These are phyloP conservation scores for Myopa testacea DNA, from an alignment of 2,888 invertebrate genomes.

Conservation along the genomic window DNA sequence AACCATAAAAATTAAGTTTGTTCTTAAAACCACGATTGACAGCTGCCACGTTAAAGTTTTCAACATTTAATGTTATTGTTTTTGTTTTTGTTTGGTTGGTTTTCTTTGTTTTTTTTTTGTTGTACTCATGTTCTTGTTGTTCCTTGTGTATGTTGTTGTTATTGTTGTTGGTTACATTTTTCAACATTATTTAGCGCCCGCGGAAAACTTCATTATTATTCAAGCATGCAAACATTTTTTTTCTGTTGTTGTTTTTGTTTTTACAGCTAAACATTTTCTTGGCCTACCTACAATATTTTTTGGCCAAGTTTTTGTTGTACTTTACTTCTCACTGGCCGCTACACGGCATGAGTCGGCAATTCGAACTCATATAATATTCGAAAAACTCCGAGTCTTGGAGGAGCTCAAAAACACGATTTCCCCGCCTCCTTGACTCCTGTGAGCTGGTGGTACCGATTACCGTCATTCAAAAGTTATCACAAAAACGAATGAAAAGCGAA, in stretches of 20 bases:
- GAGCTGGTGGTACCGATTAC: no score
- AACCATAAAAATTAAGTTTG: conserved; percentile 29
- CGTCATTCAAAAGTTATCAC: no score
- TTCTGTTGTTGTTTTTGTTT: no score
- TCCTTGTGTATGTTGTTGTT: conserved; percentile 41
- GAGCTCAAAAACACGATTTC: no score
- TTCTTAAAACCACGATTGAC: conserved; percentile 48
- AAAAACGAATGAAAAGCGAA: no score
- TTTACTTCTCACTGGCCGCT: no score
- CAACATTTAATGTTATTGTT: conserved; percentile 33
- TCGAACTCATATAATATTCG: no score
- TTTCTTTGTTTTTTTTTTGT: conserved; percentile 37
- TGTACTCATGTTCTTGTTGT: conserved; percentile 33
- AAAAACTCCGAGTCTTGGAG: no score
- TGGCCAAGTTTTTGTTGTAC: not conserved
- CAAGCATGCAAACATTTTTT: conserved; percentile 47
- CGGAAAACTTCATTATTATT: conserved; percentile 43
- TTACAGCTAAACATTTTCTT: not conserved
- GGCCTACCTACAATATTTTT: not conserved
- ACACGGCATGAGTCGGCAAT: no score
- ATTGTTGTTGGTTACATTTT: conserved; percentile 36
- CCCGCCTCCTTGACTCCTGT: no score
- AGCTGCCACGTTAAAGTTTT: conserved; percentile 48
- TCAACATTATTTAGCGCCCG: conserved; percentile 47
- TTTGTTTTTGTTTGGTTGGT: conserved; percentile 40